Evolutionary conservation across 2,113 vertebrate species (phyloP).

Genomic region (Nicator chloris): DNA sequence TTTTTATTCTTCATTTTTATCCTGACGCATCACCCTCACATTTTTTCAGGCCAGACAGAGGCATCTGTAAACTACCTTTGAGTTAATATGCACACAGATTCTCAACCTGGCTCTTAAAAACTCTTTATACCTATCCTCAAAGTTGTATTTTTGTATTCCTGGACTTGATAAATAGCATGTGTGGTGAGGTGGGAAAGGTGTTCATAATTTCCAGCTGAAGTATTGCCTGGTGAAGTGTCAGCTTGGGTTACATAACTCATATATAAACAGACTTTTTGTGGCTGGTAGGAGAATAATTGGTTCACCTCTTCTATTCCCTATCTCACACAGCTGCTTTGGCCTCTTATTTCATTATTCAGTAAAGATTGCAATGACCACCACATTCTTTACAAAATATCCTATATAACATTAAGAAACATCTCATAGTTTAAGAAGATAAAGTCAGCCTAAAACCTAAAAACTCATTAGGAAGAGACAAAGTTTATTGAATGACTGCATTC

Average conservation of each 20-base stretch:
- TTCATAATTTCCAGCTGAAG: conserved; percentile 58
- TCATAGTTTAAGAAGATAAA: neutral
- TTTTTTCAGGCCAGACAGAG: neutral
- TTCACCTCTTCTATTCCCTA: conserved; percentile 47
- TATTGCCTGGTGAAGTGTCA: conserved; percentile 62
- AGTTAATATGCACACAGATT: neutral
- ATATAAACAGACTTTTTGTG: conserved; percentile 66
- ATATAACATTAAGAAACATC: neutral
- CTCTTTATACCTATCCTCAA: conserved; percentile 51
- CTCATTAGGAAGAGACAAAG: neutral
- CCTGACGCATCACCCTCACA: neutral
- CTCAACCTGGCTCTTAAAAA: conserved; percentile 27
- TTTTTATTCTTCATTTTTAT: neutral
- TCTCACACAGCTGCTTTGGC: conserved; percentile 26
- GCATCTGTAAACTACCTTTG: neutral
- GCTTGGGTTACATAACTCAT: conserved; percentile 70
- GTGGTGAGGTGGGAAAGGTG: conserved; percentile 37
- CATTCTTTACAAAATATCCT: neutral
- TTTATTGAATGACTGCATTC: neutral
- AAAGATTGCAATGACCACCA: conserved; percentile 35
- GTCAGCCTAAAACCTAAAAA: neutral
- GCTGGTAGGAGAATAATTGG: conserved; percentile 63
- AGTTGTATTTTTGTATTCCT: conserved; percentile 54
- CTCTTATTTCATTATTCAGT: conserved; percentile 55
- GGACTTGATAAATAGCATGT: conserved; percentile 59